Evolutionary conservation across 2,888 invertebrate genomes (phyloP), one percentile per base, ranked within the genome.

Genomic region (Zelleria hepariella): DNA sequence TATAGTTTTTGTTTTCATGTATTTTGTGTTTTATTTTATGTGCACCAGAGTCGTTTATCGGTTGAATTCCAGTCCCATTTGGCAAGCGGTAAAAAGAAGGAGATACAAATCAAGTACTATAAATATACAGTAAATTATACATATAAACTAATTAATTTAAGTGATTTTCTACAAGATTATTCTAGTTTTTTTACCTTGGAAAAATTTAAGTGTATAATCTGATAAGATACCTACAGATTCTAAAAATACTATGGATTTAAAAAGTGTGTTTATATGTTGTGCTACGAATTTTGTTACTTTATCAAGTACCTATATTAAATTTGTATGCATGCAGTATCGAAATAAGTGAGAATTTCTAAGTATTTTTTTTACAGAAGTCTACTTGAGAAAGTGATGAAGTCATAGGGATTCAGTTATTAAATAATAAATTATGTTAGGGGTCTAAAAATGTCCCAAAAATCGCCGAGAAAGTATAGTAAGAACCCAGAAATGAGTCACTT

Each of bases 71-170:
- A 77, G 78, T 83, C 77, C 86, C 80, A 68, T 82, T 82, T 75
- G 82, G 87, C 80, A 85, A 83, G 87, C 87, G 80, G 78, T 80
- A 86, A 86, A 85, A 23, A 21, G 23, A 51, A 51, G 32, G 79
- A 85, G 80, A 86, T 82, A 85, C 83, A 77, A 78, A 53, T 53
- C 23, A 80, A 78, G 80, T 80, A 64, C 86, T 86, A 86, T 86
- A 85, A 75, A 42, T 2, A 42, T 42, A 3, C 10, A 10, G 10
- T 42, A 42, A 42, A n/a, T n/a, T n/a, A n/a, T n/a, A n/a, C n/a
- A n/a, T 1, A 42, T 42, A 15, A 42, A 42, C 32, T 42, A 42
- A 10, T 42, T 42, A 42, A 42, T 42, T 42, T 42, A 42, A 42
- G 15, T 42, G 32, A 42, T 10, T 1, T 10, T 2, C 32, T 42